Percentiles rank a stretch among this genome's conserved stretches.
Evolutionary conservation across 2,113 vertebrate species (phyloP).

Genomic region (Charadrius vociferus): DNA sequence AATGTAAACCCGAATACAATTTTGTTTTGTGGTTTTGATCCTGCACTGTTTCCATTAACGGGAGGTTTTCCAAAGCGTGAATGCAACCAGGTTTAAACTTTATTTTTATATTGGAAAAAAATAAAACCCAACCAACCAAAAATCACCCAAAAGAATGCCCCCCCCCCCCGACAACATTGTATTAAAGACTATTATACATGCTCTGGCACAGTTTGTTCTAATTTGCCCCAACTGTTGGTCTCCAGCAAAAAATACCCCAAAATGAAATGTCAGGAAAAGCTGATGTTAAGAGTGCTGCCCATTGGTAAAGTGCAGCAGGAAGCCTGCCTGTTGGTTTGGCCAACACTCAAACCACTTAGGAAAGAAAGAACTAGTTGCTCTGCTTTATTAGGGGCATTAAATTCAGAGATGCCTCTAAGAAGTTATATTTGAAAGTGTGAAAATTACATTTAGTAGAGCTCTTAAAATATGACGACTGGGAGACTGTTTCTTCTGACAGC

Average conservation of each 20-base stretch:
- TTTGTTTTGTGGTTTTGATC: background rate
- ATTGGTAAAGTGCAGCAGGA: background rate
- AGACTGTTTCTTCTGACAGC: constrained; percentile 4
- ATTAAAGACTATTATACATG: background rate
- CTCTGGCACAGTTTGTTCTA: background rate
- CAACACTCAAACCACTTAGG: background rate
- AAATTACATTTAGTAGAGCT: constrained; percentile 15
- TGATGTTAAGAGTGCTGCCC: background rate
- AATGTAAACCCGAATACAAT: background rate
- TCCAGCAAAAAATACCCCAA: background rate
- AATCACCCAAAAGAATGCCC: background rate
- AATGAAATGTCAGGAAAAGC: background rate
- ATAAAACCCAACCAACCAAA: background rate
- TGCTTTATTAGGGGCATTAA: background rate
- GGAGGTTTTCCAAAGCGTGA: background rate
- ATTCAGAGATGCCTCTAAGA: background rate
- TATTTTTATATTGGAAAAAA: background rate
- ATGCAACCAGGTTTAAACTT: background rate
- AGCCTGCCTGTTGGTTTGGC: background rate
- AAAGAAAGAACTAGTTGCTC: background rate
- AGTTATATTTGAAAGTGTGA: constrained; percentile 10
- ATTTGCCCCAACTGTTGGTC: background rate
- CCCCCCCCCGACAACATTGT: background rate
- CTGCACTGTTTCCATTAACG: background rate
- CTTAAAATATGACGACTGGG: constrained; percentile 4